Base-by-base conservation (phyloP, 2,113 vertebrate species). In the Accipiter virgatus region DNA sequence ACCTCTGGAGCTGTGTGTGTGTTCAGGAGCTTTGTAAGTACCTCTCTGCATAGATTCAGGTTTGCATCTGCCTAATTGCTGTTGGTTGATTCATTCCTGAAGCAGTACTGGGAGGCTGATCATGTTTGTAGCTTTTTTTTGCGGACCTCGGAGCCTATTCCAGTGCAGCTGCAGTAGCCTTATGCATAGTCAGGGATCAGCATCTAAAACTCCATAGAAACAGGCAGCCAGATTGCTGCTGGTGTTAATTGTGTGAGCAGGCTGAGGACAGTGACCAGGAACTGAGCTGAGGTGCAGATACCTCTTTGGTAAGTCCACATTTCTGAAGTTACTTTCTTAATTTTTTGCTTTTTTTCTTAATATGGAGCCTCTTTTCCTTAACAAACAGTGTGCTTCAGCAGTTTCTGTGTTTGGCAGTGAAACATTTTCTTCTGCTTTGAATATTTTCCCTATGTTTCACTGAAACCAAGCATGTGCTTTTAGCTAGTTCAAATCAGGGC, bases 121-220 rank as follows among this genome's bases (percentile, higher is more conserved):
- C 2, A 4, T 29, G 88, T 52, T 25, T 36, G 95, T 14, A 45
- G 91, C 72, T 11, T 32, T 53, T 53, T 59, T 84, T 86, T 92
- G 92, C 77, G 25, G 93, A 93, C 73, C 92, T 83, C 20, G 10
- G 91, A 93, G 96, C 81, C 66, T 58, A 38, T 90, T 93, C 85
- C 42, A 50, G 75, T 78, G 95, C 96, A 97, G 98, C 98, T 97
- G 97, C 97, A 97, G 97, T 53, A 82, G 92, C 85, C 97, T 97
- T 94, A 91, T 91, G 92, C 96, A 95, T 88, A 97, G 97, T 56
- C 96, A 97, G 95, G 96, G 95, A 14, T 72, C 95, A 75, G 96
- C 90, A 96, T 94, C 90, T 78, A 47, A 43, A 98, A 96, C 97
- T 97, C 98, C 98, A 98, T 97, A 98, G 97, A 98, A 98, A 98